phyloP scores from a whole-genome alignment of 2,113 vertebrate genomes.

The Electrona antarctica region DNA sequence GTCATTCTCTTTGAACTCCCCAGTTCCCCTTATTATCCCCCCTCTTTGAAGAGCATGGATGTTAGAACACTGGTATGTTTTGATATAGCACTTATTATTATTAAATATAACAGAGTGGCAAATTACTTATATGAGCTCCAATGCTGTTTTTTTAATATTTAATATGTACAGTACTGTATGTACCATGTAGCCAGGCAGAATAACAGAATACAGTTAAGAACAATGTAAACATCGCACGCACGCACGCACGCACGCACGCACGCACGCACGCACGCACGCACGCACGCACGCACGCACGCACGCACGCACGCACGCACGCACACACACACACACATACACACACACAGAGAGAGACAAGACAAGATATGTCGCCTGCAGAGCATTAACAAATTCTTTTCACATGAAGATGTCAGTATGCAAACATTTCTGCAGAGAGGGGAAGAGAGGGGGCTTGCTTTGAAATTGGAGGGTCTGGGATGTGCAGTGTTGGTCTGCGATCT shows the following conservation, averaged over 20 bases:
- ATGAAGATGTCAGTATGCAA: too few relatives aligned
- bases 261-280: too few relatives aligned
- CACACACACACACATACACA: background rate
- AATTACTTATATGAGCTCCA: constrained; percentile 74
- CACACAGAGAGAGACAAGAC: background rate
- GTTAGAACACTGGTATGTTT: constrained; percentile 72
- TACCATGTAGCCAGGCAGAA: constrained; percentile 32
- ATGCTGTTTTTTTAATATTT: constrained; percentile 73
- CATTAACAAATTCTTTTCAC: too few relatives aligned
- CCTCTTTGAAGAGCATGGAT: constrained; percentile 76
- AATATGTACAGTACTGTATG: constrained; percentile 45
- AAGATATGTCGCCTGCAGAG: too few relatives aligned
- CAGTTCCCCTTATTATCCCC: constrained; percentile 72
- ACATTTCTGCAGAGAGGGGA: too few relatives aligned
- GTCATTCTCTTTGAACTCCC: constrained; percentile 81
- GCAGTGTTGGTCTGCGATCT: too few relatives aligned
- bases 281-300: background rate
- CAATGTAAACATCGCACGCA: too few relatives aligned
- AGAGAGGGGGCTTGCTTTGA: too few relatives aligned
- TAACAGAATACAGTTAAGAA: constrained; percentile 9
- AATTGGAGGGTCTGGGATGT: too few relatives aligned
- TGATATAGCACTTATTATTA: constrained; percentile 81
- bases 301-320: background rate
- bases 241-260: background rate
- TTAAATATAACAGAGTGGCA: constrained; percentile 78